phyloP scores from a whole-genome alignment of 2,113 vertebrate genomes.

The Platysternon megacephalum region DNA sequence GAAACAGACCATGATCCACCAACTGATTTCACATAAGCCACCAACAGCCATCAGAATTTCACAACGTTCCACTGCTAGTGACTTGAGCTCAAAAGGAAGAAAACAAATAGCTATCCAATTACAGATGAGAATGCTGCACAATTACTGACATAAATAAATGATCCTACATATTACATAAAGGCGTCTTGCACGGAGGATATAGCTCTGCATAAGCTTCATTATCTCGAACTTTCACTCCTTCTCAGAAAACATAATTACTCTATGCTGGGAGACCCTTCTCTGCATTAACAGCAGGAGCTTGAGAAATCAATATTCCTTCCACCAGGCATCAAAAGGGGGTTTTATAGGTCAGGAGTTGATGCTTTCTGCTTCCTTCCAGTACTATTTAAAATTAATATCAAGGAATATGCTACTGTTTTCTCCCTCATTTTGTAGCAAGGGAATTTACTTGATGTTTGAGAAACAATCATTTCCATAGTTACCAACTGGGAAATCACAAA shows the following conservation, averaged over 20 bases:
- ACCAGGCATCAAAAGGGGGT: slow-evolving; percentile 34
- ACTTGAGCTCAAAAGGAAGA: not conserved
- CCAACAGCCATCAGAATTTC: not conserved
- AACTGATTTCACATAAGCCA: not conserved
- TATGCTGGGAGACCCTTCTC: not conserved
- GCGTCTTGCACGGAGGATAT: not conserved
- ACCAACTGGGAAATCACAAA: rapidly evolving
- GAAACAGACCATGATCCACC: no score
- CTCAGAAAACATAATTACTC: not conserved
- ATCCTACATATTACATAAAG: not conserved
- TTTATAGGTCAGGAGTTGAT: not conserved
- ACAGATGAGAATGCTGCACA: not conserved
- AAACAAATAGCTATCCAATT: not conserved
- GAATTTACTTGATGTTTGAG: not conserved
- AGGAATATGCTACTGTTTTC: not conserved
- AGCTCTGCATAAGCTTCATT: not conserved
- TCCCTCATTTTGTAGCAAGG: not conserved
- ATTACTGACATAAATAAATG: not conserved
- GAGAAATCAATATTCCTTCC: slow-evolving; percentile 28
- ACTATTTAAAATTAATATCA: not conserved
- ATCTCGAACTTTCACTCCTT: not conserved
- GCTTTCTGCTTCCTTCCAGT: not conserved
- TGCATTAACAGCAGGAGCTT: not conserved
- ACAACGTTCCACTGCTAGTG: not conserved
- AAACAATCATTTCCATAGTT: not conserved